A percentile compares a stretch with the other conserved stretches of the same genome.
Evolutionary conservation across 2,888 invertebrate genomes (phyloP).

Genomic region (Acanthosepion lycidas): DNA sequence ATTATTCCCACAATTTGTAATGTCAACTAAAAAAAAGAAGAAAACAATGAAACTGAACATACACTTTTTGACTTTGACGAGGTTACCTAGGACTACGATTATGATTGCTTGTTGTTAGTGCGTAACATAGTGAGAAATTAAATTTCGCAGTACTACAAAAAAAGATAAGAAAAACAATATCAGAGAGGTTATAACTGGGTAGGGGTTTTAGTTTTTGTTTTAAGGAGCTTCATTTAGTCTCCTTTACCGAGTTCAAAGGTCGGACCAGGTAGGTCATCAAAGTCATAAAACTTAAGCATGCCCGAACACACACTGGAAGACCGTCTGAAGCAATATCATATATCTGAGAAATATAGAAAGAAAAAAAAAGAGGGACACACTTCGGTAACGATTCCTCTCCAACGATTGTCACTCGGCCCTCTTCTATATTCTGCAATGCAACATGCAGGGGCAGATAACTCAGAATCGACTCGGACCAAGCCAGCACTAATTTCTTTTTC

Average conservation of each 20-base stretch:
- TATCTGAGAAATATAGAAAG: not conserved
- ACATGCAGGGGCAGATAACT: conserved; percentile 1
- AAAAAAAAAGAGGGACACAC: not conserved
- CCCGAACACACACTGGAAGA: not conserved
- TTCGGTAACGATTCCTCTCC: not conserved
- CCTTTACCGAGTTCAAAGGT: not conserved
- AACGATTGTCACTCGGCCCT: not conserved
- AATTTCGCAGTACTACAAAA: too few species aligned
- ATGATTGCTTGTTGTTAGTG: too few species aligned
- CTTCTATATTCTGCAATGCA: not conserved
- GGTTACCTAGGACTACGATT: too few species aligned
- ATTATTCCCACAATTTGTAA: too few species aligned
- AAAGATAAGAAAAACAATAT: too few species aligned
- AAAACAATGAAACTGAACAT: too few species aligned
- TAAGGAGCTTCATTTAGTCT: not conserved
- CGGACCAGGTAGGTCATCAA: not conserved
- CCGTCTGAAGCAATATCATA: not conserved
- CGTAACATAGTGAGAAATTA: too few species aligned
- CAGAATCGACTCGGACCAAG: not conserved
- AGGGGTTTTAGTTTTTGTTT: not conserved
- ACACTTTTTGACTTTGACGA: too few species aligned
- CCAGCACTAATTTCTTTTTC: not conserved
- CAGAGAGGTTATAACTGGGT: too few species aligned
- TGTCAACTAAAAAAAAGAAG: too few species aligned
- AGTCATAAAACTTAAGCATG: not conserved